Conservation (phyloP, 2,888 invertebrate genomes). For the Phorcus lineatus region DNA sequence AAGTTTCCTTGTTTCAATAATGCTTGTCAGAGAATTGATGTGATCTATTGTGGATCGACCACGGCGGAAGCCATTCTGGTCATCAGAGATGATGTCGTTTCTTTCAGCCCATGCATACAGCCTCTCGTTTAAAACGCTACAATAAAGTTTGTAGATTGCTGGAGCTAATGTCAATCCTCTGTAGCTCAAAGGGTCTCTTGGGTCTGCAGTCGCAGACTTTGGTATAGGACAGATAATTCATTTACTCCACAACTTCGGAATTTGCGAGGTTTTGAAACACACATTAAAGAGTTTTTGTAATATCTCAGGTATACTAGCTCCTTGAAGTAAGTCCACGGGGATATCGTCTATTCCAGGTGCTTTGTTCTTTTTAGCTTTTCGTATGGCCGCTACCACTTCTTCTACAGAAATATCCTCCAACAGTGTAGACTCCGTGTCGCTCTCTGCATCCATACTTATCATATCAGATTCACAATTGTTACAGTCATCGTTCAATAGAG, state of each 20-base stretch:
- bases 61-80: background rate
- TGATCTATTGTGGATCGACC: background rate
- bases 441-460: background rate
- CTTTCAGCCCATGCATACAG: background rate
- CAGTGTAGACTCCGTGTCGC: background rate
- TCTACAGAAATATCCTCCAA: background rate
- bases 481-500: background rate
- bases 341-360: background rate
- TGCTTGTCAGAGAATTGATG: background rate
- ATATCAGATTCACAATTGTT: background rate
- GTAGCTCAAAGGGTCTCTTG: background rate
- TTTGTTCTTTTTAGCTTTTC: background rate
- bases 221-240: background rate
- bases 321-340: background rate
- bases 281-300: background rate
- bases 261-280: background rate
- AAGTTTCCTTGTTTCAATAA: background rate
- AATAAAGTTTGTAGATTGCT: background rate
- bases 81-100: background rate
- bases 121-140: background rate
- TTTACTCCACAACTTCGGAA: background rate
- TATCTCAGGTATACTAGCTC: background rate
- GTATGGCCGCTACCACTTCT: background rate
- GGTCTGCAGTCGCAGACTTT: background rate
- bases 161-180: background rate